Base-by-base conservation (phyloP, 2,888 invertebrate species). In the Diaprepes abbreviatus region DNA sequence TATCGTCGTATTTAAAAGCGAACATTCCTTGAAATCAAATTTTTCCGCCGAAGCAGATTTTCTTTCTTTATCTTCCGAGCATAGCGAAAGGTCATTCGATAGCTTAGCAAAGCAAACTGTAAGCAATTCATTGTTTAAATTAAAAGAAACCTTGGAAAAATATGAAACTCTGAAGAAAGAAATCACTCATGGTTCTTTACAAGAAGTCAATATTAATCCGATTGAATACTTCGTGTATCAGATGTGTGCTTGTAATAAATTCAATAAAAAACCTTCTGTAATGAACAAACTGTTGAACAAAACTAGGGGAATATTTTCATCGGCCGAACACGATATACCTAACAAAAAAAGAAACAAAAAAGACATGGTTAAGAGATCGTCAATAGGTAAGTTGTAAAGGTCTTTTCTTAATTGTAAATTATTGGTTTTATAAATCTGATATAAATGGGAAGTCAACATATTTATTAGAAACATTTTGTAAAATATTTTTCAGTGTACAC, bases 181-280 rank as follows among this genome's bases (percentile, higher is more conserved):
- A 31, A 57, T 71, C 2, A 33, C n/a, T 7, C 14, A 54, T 16
- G 62, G 19, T 7, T 24, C 57, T n/a, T 58, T 62, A 21, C 35
- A 43, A 45, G 43, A 35, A n/a, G 54, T 17, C 10, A 48, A 40
- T n/a, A 33, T 73, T 52, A 64, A 64, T 48, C 66, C 73, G 2
- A 60, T 73, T 16, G 55, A 71, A 28, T 71, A 73, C 52, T 71
- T 70, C 57, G 69, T 73, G 10, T 73, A 73, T 60, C 69, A 71
- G 7, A 36, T 59, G 33, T 66, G 65, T 14, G 64, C 66, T 3
- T 70, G 66, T 40, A 48, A 48, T 28, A 21, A 16, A 40, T n/a
- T 21, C 3, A 19, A 59, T 17, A 64, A 71, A 17, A 73, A 64
- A 48, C 67, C 43, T 10, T 62, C 65, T 3, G 43, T 70, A 7